These are phyloP conservation scores for Ceratotherium simum DNA, from an alignment of 2,113 vertebrate species.

Conservation along the genomic window DNA sequence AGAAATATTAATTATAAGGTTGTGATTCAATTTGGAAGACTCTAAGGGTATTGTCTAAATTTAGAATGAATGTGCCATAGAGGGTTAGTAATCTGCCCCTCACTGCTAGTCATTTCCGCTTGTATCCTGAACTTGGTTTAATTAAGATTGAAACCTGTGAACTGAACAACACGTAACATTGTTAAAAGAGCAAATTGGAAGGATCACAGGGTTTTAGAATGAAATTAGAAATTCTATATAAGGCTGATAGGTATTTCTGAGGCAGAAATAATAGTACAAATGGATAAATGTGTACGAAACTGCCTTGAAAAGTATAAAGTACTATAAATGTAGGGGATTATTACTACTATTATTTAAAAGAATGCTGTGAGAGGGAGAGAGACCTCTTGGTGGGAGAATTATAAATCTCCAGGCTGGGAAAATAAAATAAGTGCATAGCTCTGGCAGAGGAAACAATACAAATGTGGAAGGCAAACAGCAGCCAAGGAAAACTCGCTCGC, in stretches of 20 bases:
- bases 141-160: slow-evolving; percentile 76
- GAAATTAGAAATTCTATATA: slow-evolving; percentile 50
- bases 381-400: slow-evolving; percentile 4
- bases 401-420: slow-evolving; percentile 37
- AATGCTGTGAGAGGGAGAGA: background rate
- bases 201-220: slow-evolving; percentile 27
- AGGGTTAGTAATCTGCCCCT: slow-evolving; percentile 72
- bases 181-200: slow-evolving; percentile 57
- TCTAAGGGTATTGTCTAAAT: slow-evolving; percentile 72
- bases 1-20: slow-evolving; percentile 82
- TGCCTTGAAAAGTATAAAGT: background rate
- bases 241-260: slow-evolving; percentile 2
- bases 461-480: background rate
- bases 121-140: slow-evolving; percentile 66
- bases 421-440: slow-evolving; percentile 49
- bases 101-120: slow-evolving; percentile 60
- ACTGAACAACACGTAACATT: slow-evolving; percentile 50
- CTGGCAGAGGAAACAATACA: slow-evolving; percentile 30
- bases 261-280: slow-evolving; percentile 17
- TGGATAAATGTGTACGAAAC: background rate
- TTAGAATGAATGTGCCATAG: slow-evolving; percentile 67
- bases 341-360: slow-evolving; percentile 57
- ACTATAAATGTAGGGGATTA: background rate
- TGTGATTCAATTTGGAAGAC: slow-evolving; percentile 74
- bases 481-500: background rate